These are phyloP conservation scores for Chinchilla lanigera DNA, from an alignment of 2,113 vertebrate genomes.

Conservation along the genomic window DNA sequence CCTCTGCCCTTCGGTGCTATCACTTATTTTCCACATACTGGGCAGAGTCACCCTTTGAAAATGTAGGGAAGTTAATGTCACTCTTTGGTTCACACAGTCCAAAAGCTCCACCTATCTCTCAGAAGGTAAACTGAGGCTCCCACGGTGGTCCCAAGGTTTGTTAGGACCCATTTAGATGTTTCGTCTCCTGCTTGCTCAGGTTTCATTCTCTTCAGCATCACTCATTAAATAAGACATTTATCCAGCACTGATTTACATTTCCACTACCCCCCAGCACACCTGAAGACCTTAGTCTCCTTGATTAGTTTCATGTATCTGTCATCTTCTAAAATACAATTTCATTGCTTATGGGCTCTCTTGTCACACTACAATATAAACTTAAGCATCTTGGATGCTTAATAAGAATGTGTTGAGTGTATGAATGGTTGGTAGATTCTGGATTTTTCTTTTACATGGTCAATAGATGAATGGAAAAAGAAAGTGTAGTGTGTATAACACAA, in stretches of 20 bases:
- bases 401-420: background rate
- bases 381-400: background rate
- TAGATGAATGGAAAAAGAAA: background rate
- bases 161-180: background rate
- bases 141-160: no score
- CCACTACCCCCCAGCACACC: background rate
- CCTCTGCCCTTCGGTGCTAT: background rate
- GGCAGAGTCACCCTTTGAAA: background rate
- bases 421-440: background rate
- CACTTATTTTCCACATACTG: background rate
- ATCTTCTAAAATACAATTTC: background rate
- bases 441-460: background rate
- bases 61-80: background rate
- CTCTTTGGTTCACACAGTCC: background rate
- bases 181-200: accelerated
- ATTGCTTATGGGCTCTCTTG: background rate
- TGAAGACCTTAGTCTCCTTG: background rate
- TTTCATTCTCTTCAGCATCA: no score
- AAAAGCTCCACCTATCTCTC: background rate
- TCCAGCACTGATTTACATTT: background rate
- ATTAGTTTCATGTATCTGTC: background rate
- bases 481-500: background rate
- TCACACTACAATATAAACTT: background rate
- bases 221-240: background rate
- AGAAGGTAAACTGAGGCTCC: background rate